Conservation (phyloP, 2,888 invertebrate genomes). For the Chorisops tibialis region DNA sequence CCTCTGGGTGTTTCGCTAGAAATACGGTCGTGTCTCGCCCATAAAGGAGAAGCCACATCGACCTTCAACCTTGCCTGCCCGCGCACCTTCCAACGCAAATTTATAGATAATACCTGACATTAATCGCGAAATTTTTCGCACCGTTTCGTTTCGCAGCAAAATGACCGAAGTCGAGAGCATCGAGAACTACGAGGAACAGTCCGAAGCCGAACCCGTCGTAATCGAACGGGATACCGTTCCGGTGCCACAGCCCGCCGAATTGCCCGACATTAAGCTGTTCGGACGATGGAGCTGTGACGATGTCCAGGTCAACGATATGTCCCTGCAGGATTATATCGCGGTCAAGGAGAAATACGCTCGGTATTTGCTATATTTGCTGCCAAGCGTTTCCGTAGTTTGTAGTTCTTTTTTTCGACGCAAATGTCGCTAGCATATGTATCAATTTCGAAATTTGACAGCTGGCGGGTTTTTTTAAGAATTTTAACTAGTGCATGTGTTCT, state of each 20-base stretch:
- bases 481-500: too few species aligned
- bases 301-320: slow-evolving; percentile 97
- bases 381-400: slow-evolving; percentile 96
- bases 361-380: slow-evolving; percentile 97
- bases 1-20: slow-evolving; percentile 24
- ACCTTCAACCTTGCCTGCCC: too few species aligned
- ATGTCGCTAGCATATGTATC: too few species aligned
- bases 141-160: slow-evolving; percentile 38
- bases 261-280: slow-evolving; percentile 97
- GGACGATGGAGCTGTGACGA: slow-evolving; percentile 96
- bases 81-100: too few species aligned
- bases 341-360: slow-evolving; percentile 99
- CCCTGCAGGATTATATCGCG: slow-evolving; percentile 92
- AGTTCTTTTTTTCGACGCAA: too few species aligned
- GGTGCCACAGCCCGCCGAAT: slow-evolving; percentile 65
- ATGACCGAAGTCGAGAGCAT: slow-evolving; percentile 51
- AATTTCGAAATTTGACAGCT: too few species aligned
- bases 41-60: slow-evolving; percentile 5
- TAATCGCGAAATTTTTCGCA: neutral
- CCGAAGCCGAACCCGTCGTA: slow-evolving; percentile 45
- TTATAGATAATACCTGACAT: neutral
- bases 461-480: too few species aligned
- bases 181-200: slow-evolving; percentile 49
- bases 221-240: slow-evolving; percentile 43
- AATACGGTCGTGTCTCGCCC: neutral